Percentiles rank a stretch among this genome's conserved stretches.
phyloP scores from a whole-genome alignment of 2,888 invertebrate species.

The Epistrophe grossulariae region DNA sequence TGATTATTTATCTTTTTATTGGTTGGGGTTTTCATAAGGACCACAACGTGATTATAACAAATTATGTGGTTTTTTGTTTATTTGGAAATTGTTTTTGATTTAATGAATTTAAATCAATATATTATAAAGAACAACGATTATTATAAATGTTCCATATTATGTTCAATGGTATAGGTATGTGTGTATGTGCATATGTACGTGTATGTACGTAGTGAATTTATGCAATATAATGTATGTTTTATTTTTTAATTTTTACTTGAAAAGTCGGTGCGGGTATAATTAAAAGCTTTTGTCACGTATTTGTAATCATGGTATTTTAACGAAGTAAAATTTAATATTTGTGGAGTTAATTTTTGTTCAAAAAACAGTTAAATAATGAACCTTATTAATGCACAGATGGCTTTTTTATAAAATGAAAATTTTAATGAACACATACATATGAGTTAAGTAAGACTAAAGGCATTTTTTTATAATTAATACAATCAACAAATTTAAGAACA shows the following conservation, averaged over 20 bases:
- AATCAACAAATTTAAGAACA: no score
- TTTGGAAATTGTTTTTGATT: constrained; percentile 20
- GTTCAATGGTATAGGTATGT: not conserved
- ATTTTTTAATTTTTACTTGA: constrained; percentile 5
- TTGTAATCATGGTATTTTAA: constrained; percentile 18
- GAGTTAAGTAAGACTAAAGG: no score
- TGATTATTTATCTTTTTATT: constrained; percentile 39
- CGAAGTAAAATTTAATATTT: not conserved
- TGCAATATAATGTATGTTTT: not conserved
- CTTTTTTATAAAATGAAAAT: not conserved
- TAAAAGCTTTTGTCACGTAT: constrained; percentile 41
- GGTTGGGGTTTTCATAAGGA: constrained; percentile 24
- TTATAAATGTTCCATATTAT: not conserved
- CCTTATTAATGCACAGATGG: not conserved
- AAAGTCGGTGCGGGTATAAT: not conserved
- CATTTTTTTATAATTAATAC: no score
- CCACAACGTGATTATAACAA: constrained; percentile 56
- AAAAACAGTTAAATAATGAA: no score
- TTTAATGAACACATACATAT: not conserved
- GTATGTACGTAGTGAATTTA: not conserved
- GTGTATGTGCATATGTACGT: not conserved
- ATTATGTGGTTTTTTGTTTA: constrained; percentile 28
- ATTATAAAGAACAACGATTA: not conserved
- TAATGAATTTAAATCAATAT: constrained; percentile 14
- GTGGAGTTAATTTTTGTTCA: not conserved